These are phyloP conservation scores for Diabrotica undecimpunctata DNA, from an alignment of 1,140 invertebrate species.

Conservation along the genomic window DNA sequence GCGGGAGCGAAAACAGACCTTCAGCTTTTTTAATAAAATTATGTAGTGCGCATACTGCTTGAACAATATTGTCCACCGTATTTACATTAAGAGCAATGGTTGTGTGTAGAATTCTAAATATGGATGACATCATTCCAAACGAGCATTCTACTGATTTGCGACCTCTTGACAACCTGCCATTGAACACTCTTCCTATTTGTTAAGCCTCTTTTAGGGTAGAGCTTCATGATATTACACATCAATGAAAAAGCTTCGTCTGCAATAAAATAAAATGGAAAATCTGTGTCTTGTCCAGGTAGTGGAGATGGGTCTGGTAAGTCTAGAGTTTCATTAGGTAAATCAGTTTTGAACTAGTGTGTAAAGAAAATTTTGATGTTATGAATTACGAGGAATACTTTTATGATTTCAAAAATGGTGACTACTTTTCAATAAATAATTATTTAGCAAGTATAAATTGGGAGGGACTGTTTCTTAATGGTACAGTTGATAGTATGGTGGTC, in stretches of 20 bases:
- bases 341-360: no score
- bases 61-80: slow-evolving; percentile 35
- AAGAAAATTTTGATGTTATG: no score
- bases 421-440: no score
- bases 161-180: slow-evolving; percentile 46
- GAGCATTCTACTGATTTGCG: slow-evolving; percentile 45
- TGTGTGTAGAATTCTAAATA: slow-evolving; percentile 45
- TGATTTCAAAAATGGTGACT: no score
- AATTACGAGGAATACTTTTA: no score
- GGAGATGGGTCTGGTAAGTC: slow-evolving; percentile 29
- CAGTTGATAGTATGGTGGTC: no score
- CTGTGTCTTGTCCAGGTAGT: slow-evolving; percentile 27
- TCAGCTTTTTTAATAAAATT: slow-evolving; percentile 26
- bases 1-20: no score
- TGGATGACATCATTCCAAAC: slow-evolving; percentile 46
- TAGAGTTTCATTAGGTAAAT: slow-evolving; percentile 26
- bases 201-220: slow-evolving; percentile 43
- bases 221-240: slow-evolving; percentile 45
- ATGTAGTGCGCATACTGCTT: slow-evolving; percentile 38
- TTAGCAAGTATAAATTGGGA: no score
- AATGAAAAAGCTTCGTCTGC: slow-evolving; percentile 50
- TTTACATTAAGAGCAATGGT: slow-evolving; percentile 40
- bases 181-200: slow-evolving; percentile 41
- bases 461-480: no score
- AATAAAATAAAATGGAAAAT: slow-evolving; percentile 34